Evolutionary conservation across 2,113 vertebrate species (phyloP).

Genomic region (Xiphias gladius): DNA sequence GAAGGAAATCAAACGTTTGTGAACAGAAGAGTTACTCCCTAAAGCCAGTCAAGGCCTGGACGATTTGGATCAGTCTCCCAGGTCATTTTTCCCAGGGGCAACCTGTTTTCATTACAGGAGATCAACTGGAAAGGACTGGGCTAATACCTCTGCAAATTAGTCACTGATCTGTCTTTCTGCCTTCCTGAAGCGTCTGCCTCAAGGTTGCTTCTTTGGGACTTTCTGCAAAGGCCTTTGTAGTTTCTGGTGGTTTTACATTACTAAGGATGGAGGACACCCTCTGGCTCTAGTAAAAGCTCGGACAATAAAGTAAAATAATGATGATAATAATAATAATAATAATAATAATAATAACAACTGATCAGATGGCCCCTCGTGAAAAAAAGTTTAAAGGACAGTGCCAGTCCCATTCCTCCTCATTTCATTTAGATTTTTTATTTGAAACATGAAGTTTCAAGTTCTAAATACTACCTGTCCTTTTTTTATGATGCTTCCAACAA

Average conservation of each 20-base stretch:
- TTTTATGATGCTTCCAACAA: no score
- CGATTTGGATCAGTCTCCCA: neutral
- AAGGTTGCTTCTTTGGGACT: neutral
- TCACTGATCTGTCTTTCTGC: neutral
- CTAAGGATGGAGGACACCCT: neutral
- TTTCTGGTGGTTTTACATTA: no score
- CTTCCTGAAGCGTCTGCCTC: neutral
- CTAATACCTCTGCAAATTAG: neutral
- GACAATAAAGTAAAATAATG: neutral
- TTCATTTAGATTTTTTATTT: no score
- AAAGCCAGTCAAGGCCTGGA: neutral
- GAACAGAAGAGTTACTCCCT: neutral
- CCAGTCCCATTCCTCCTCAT: no score
- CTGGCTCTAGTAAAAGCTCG: neutral
- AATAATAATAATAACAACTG: no score
- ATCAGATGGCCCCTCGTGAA: no score
- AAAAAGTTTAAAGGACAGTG: no score
- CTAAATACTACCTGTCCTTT: neutral
- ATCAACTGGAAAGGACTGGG: neutral
- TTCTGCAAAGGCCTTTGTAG: no score
- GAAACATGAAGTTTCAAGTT: no score
- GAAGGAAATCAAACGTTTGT: conserved; percentile 8
- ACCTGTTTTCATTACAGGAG: neutral
- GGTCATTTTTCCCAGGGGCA: neutral
- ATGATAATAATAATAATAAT: no score